phyloP scores from a whole-genome alignment of 2,888 invertebrate genomes.

The Lacanobia oleracea region DNA sequence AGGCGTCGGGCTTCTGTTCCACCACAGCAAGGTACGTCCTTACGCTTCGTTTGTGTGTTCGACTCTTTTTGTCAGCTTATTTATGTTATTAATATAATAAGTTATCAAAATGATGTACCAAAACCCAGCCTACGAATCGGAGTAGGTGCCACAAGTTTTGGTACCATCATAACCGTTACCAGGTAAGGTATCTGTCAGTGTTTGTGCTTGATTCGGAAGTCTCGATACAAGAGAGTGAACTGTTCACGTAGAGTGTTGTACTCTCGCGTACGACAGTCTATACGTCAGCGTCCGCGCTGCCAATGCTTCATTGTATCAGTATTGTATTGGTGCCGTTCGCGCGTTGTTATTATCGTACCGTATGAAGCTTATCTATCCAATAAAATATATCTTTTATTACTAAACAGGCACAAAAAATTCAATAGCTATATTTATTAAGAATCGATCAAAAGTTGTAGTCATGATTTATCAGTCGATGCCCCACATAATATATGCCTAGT shows the following conservation, averaged over 20 bases:
- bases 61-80: slow-evolving; percentile 86
- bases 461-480: slow-evolving; percentile 58
- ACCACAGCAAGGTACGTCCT: slow-evolving; percentile 98
- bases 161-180: slow-evolving; percentile 74
- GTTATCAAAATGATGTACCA: slow-evolving; percentile 77
- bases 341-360: slow-evolving; percentile 75
- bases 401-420: slow-evolving; percentile 54
- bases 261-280: slow-evolving; percentile 71
- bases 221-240: slow-evolving; percentile 74
- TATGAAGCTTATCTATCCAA: slow-evolving; percentile 81
- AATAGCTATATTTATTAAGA: slow-evolving; percentile 36
- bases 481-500: slow-evolving; percentile 59
- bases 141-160: slow-evolving; percentile 70
- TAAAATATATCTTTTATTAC: slow-evolving; percentile 63
- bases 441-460: slow-evolving; percentile 47
- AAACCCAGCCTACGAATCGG: slow-evolving; percentile 73
- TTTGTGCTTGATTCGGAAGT: slow-evolving; percentile 84
- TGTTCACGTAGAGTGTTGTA: slow-evolving; percentile 74
- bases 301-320: slow-evolving; percentile 83
- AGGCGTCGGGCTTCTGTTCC: slow-evolving; percentile 99
- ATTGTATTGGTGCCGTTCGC: slow-evolving; percentile 85
- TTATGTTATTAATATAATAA: slow-evolving; percentile 75
- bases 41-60: slow-evolving; percentile 69
- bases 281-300: slow-evolving; percentile 75
- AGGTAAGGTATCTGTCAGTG: slow-evolving; percentile 88